These are phyloP conservation scores for Anolis apletophallus DNA, from an alignment of 2,797 vertebrate species.

Conservation along the genomic window DNA sequence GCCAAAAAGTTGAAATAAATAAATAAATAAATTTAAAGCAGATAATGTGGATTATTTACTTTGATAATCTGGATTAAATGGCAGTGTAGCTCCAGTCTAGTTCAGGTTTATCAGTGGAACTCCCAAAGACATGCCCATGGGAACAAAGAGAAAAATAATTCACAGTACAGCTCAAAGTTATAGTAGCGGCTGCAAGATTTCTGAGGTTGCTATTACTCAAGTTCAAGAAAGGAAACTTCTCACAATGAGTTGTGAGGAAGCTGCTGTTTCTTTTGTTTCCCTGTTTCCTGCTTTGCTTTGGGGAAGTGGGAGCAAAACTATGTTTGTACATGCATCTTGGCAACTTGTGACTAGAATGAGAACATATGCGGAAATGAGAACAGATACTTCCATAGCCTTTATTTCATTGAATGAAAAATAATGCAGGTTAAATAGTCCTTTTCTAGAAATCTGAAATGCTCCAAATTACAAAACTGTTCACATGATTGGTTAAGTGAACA, in stretches of 20 bases:
- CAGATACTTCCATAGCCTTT: not conserved
- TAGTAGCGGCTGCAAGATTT: not conserved
- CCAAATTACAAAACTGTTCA: too few species aligned
- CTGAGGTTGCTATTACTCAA: constrained; percentile 27
- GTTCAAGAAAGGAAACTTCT: constrained; percentile 42
- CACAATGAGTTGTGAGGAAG: constrained; percentile 30
- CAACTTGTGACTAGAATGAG: not conserved
- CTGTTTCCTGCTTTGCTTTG: constrained; percentile 26
- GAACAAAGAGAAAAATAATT: not conserved
- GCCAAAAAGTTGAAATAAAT: too few species aligned
- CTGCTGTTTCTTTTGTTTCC: constrained; percentile 41
- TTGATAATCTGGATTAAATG: too few species aligned
- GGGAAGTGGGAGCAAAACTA: constrained; percentile 44
- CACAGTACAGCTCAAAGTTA: not conserved
- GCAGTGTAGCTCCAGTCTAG: not conserved
- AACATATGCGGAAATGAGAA: constrained; percentile 6
- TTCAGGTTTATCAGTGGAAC: not conserved
- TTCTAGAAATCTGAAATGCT: too few species aligned
- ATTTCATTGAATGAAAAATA: too few species aligned
- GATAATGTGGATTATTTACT: too few species aligned
- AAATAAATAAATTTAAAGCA: too few species aligned
- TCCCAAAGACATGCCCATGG: not conserved
- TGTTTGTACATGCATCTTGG: constrained; percentile 31
- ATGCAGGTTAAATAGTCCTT: too few species aligned
- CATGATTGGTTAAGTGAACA: too few species aligned